Conservation (phyloP, 2,113 vertebrate genomes). For the Xenotilapia longispinis region DNA sequence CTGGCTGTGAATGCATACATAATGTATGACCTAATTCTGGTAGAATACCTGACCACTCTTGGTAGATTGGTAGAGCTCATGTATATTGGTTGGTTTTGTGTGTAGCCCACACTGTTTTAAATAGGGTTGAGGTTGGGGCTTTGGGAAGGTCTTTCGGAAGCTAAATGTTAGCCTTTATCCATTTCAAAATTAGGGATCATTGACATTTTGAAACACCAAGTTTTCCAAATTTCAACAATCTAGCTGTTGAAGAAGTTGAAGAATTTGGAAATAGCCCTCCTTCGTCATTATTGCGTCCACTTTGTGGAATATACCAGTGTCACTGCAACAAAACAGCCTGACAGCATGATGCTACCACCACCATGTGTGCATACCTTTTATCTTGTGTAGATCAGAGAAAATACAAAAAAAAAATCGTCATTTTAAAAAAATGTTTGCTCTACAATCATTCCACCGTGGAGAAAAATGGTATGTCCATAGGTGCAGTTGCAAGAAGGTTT, state of each 20-base stretch:
- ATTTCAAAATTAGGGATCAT: not conserved
- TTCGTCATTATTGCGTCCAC: not conserved
- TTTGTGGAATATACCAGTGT: not conserved
- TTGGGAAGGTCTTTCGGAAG: not conserved
- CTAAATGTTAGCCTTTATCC: not conserved
- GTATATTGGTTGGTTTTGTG: not conserved
- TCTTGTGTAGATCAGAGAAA: not conserved
- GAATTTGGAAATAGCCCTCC: not conserved
- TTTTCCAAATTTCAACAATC: not conserved
- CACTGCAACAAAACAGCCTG: not conserved
- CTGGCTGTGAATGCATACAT: not conserved
- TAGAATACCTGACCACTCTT: not conserved
- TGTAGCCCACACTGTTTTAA: not conserved
- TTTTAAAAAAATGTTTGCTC: rapidly evolving
- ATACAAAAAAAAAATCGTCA: not conserved
- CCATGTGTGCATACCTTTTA: not conserved
- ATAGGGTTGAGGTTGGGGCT: not conserved
- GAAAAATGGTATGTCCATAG: not conserved
- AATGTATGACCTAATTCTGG: not conserved
- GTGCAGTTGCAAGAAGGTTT: not conserved
- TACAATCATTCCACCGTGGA: not conserved
- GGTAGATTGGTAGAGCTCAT: not conserved
- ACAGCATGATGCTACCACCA: not conserved
- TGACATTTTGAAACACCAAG: not conserved
- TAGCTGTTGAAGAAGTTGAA: not conserved